phyloP scores from a whole-genome alignment of 2,113 vertebrate genomes.

The Chionodraco myersi region DNA sequence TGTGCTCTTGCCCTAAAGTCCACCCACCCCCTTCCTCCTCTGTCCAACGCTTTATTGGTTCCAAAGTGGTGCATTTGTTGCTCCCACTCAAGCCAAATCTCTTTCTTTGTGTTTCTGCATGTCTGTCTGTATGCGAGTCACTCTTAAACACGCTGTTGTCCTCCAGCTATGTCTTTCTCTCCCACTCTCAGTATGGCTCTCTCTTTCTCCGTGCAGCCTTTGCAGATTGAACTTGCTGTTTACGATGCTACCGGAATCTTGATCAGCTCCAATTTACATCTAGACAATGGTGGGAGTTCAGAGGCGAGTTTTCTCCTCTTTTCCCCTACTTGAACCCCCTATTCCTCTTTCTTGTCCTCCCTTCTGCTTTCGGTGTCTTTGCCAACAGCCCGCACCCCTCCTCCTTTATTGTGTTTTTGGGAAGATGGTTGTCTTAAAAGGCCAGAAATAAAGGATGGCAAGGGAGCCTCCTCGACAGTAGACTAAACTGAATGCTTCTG shows the following conservation, averaged over 20 bases:
- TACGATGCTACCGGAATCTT: slow-evolving; percentile 82
- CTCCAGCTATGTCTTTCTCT: slow-evolving; percentile 36
- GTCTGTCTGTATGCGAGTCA: slow-evolving; percentile 53
- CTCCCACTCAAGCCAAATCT: slow-evolving; percentile 29
- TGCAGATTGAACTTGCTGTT: slow-evolving; percentile 73
- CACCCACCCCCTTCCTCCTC: slow-evolving; percentile 20
- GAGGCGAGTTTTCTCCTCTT: slow-evolving; percentile 76
- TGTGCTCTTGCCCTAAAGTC: slow-evolving; percentile 15
- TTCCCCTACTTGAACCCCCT: slow-evolving; percentile 65
- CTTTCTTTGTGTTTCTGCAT: slow-evolving; percentile 46
- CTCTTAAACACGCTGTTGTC: slow-evolving; percentile 35
- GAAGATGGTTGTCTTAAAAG: slow-evolving; percentile 60
- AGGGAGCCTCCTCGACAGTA: slow-evolving; percentile 68
- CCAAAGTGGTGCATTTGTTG: slow-evolving; percentile 54
- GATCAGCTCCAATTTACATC: slow-evolving; percentile 86
- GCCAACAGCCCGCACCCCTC: slow-evolving; percentile 56
- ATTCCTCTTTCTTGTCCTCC: slow-evolving; percentile 65
- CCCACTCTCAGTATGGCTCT: slow-evolving; percentile 32
- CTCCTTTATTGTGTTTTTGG: slow-evolving; percentile 65
- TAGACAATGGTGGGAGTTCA: slow-evolving; percentile 82
- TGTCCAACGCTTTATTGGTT: slow-evolving; percentile 48
- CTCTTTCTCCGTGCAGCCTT: slow-evolving; percentile 46
- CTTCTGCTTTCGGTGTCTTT: slow-evolving; percentile 43
- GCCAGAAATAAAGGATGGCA: slow-evolving; percentile 67
- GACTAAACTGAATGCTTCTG: slow-evolving; percentile 71